Percentiles rank a stretch among this genome's conserved stretches.
Evolutionary conservation across 2,888 invertebrate species (phyloP).

Genomic region (Hydrotaea cyrtoneurina): DNA sequence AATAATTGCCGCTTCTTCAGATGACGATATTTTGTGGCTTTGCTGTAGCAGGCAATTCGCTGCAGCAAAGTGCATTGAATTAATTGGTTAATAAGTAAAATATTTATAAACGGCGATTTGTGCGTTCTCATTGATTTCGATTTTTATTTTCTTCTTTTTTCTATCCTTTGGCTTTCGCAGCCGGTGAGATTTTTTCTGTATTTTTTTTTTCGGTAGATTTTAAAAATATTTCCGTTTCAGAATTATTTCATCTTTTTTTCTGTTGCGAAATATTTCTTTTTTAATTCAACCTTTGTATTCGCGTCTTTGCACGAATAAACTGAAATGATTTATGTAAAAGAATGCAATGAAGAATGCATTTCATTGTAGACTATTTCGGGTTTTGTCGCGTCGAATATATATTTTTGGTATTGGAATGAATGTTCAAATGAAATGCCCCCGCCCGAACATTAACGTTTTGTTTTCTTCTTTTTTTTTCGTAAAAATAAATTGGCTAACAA

Average conservation of each 20-base stretch:
- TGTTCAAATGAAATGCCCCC: constrained; percentile 9
- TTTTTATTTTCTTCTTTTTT: constrained; percentile 17
- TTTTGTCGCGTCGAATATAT: background rate
- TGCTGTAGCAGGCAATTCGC: constrained; percentile 55
- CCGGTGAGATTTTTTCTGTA: background rate
- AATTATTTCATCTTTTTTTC: constrained; percentile 21
- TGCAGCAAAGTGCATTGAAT: constrained; percentile 44
- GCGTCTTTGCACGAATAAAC: constrained; percentile 22
- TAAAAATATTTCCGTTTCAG: constrained; percentile 11
- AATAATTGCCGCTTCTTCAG: constrained; percentile 30
- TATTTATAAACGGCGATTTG: constrained; percentile 26
- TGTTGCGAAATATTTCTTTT: constrained; percentile 15
- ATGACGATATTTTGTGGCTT: constrained; percentile 46
- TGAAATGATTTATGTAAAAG: constrained; percentile 18
- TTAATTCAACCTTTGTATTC: constrained; percentile 26
- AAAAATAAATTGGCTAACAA: constrained; percentile 24
- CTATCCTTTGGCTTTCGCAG: background rate
- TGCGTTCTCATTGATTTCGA: constrained; percentile 59
- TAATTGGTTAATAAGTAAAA: constrained; percentile 53
- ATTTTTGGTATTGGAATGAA: constrained; percentile 17
- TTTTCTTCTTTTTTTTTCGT: background rate
- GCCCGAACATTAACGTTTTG: background rate
- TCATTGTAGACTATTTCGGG: background rate
- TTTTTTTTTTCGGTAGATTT: background rate
- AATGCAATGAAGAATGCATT: background rate